Evolutionary conservation across 2,113 vertebrate genomes (phyloP).

Genomic region (Hippocampus zosterae): DNA sequence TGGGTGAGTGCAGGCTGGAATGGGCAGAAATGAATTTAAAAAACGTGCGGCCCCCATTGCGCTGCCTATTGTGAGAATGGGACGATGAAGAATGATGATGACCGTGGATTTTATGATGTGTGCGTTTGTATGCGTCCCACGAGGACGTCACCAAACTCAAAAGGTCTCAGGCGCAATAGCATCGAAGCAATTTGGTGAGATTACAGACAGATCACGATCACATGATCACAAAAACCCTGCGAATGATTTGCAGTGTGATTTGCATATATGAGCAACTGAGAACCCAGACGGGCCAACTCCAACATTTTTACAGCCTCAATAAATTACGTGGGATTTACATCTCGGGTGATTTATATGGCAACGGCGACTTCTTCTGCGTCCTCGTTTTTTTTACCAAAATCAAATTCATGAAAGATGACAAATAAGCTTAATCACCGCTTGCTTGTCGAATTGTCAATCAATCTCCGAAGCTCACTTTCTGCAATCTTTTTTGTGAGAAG

Average conservation of each 20-base stretch:
- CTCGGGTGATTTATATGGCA: background rate
- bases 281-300: background rate
- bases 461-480: too few species aligned
- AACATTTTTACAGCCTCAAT: background rate
- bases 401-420: too few species aligned
- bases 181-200: background rate
- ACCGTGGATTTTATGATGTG: background rate
- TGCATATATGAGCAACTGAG: too few species aligned
- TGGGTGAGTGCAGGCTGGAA: background rate
- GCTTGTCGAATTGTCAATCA: too few species aligned
- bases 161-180: background rate
- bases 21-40: conserved; percentile 2
- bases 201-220: background rate
- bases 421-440: too few species aligned
- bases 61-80: background rate
- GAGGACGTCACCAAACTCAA: background rate
- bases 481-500: too few species aligned
- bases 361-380: background rate
- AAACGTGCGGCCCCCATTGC: background rate
- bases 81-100: background rate
- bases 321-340: background rate
- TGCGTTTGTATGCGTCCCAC: background rate
- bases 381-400: background rate
- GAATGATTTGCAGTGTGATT: too few species aligned
- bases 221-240: background rate